Base-by-base conservation (phyloP, 1,140 invertebrate species). In the Lasaia peninsularis region DNA sequence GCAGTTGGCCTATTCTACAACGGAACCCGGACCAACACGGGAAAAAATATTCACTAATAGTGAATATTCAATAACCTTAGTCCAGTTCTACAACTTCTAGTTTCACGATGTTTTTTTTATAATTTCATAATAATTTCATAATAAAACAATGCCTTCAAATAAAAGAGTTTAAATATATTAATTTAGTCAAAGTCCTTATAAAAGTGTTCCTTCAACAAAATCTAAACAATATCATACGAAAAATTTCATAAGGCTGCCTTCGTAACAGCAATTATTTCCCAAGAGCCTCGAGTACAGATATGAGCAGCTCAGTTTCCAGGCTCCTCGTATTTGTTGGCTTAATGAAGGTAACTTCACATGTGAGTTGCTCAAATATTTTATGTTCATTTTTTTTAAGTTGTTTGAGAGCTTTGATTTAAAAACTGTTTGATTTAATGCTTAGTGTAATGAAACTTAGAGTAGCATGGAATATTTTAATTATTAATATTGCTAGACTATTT, bases 241-340 rank as follows among this genome's bases (percentile, higher is more conserved):
- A 80, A 80, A 79, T 76, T 74, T 75, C 71, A 73, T 76, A 77
- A 70, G 69, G 67, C 69, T 69, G 70, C 79, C 80, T 80, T 85
- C 78, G 79, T 68, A 62, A 67, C 64, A 73, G 72, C 75, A 78
- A 80, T 80, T 80, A 82, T 85, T 82, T 82, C 81, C 79, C 79
- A 59, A 56, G 79, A 79, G 78, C 60, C 62, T 62, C 51, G 31
- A 48, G 70, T 79, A 85, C 73, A 77, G 75, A 82, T 85, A 75
- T 72, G 74, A 70, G 63, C 24, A 66, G 65, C 64, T 79, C 71
- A 56, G 71, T 69, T 70, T 69, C 63, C 60, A 75, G 76, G 82
- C 72, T 68, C 62, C 68, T 57, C 70, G 65, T 76, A 80, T 85
- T 82, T 82, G 79, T 85, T 68, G 65, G 63, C 67, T 62, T 71